Conservation (phyloP, 2,797 vertebrate genomes). For the Schizopygopsis malacanthus region DNA sequence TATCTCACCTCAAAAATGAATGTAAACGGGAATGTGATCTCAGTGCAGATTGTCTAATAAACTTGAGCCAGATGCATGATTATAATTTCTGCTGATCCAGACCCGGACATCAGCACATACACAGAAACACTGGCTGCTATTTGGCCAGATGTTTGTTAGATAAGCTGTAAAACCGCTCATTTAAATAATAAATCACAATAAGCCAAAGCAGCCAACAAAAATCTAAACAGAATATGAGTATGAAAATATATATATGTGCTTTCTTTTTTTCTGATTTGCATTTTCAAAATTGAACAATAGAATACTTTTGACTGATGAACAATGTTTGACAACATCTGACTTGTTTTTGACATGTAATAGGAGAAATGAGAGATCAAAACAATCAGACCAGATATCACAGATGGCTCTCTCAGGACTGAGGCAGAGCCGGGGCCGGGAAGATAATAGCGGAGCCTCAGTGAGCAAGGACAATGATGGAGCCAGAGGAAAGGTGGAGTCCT, state of each 20-base stretch:
- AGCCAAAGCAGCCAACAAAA: neutral
- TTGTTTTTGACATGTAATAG: neutral
- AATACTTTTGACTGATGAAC: neutral
- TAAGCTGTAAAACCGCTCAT: neutral
- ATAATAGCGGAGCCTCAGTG: neutral
- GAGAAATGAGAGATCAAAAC: neutral
- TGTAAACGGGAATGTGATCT: neutral
- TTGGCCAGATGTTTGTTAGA: neutral
- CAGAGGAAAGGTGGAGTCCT: neutral
- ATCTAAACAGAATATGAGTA: neutral
- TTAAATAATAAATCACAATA: neutral
- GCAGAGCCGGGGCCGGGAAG: neutral
- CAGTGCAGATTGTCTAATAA: neutral
- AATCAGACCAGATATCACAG: neutral
- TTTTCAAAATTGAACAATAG: neutral
- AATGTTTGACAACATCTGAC: neutral
- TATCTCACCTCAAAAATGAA: neutral
- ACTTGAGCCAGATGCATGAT: neutral
- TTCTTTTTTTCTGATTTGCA: neutral
- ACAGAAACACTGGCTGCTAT: neutral
- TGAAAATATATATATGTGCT: neutral
- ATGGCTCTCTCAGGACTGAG: neutral
- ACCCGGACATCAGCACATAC: neutral
- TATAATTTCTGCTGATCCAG: neutral
- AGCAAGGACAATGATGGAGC: neutral